phyloP scores from a whole-genome alignment of 2,888 invertebrate genomes.

The Orthosia gothica region DNA sequence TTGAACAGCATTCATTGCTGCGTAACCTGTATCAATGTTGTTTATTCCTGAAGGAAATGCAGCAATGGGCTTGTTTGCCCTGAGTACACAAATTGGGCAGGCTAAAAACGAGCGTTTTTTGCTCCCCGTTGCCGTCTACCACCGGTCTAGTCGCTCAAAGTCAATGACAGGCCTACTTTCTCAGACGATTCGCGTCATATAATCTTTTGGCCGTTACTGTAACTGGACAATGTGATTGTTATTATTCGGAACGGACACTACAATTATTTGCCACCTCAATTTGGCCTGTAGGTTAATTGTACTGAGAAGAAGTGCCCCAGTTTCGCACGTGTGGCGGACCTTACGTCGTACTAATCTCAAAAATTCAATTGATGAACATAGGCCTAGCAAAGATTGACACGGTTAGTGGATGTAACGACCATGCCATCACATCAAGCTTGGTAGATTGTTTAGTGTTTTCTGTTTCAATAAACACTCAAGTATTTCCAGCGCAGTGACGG shows the following conservation, averaged over 20 bases:
- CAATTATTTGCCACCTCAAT: constrained; percentile 77
- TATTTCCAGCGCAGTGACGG: no score
- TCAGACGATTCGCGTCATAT: constrained; percentile 79
- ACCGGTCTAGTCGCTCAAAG: constrained; percentile 85
- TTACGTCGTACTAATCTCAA: neutral
- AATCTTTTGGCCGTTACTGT: constrained; percentile 84
- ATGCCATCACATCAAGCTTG: neutral
- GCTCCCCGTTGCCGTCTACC: constrained; percentile 78
- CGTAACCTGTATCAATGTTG: neutral
- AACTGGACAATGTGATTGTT: constrained; percentile 84
- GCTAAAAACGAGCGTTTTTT: constrained; percentile 27
- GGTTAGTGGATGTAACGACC: neutral
- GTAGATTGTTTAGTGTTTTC: neutral
- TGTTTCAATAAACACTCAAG: neutral
- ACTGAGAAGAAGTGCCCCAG: constrained; percentile 72
- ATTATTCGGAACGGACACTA: constrained; percentile 78
- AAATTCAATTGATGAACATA: constrained; percentile 4
- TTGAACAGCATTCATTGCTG: constrained; percentile 41
- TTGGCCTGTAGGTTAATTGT: constrained; percentile 75
- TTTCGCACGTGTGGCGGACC: constrained; percentile 68
- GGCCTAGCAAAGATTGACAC: neutral
- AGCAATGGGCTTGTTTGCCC: constrained; percentile 64
- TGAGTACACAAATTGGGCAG: neutral
- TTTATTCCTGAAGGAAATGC: neutral
- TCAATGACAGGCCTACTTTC: constrained; percentile 89